Evolutionary conservation across 2,797 vertebrate genomes (phyloP).

Genomic region (Urophycis tenuis): DNA sequence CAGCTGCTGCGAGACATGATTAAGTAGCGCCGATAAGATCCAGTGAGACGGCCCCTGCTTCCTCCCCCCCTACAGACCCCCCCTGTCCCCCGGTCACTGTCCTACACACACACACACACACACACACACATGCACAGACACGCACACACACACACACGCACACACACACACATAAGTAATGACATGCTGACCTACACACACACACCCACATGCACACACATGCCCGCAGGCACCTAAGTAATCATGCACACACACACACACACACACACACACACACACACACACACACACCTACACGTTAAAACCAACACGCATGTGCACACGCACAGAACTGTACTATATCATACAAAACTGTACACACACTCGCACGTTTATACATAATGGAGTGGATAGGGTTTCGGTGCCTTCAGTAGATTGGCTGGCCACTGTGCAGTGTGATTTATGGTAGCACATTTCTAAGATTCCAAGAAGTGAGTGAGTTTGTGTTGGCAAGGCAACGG

Average conservation of each 20-base stretch:
- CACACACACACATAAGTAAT: neutral
- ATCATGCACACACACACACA: neutral
- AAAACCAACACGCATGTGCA: neutral
- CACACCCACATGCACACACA: conserved; percentile 3
- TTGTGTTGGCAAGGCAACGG: conserved; percentile 52
- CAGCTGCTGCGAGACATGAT: conserved; percentile 48
- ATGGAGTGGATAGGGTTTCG: conserved; percentile 26
- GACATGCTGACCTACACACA: conserved; percentile 2
- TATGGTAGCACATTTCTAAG: conserved; percentile 52
- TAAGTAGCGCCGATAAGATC: conserved; percentile 46
- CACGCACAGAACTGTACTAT: neutral
- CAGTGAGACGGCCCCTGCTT: conserved; percentile 27
- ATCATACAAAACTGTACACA: neutral
- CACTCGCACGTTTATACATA: neutral
- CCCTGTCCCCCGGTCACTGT: neutral
- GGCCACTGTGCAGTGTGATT: conserved; percentile 45
- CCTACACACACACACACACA: neutral
- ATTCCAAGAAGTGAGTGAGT: conserved; percentile 58
- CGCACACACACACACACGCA: neutral
- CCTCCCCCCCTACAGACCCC: conserved; percentile 5
- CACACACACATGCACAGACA: neutral
- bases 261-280: conserved; percentile 4
- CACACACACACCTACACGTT: neutral
- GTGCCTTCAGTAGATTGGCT: conserved; percentile 29
- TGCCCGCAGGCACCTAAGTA: neutral